phyloP scores from a whole-genome alignment of 2,888 invertebrate species.

The Ligdia adustata region DNA sequence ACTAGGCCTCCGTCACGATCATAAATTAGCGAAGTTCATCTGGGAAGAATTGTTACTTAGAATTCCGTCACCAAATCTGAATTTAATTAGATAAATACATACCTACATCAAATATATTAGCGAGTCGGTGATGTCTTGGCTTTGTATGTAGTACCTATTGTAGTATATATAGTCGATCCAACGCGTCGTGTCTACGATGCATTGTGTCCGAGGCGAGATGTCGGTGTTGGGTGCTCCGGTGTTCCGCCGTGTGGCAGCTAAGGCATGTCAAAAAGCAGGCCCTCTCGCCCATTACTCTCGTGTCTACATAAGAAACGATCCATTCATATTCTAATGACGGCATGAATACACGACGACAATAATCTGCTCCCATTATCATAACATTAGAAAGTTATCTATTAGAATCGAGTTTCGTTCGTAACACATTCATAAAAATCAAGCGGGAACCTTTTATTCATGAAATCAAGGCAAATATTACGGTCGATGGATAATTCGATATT shows the following conservation, averaged over 20 bases:
- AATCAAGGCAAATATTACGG: no score
- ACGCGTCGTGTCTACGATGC: background rate
- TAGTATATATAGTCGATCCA: background rate
- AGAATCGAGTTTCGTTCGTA: slow-evolving; percentile 1
- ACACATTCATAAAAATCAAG: background rate
- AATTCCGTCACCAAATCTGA: slow-evolving; percentile 8
- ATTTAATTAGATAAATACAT: background rate
- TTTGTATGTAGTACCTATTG: background rate
- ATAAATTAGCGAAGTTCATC: slow-evolving; percentile 14
- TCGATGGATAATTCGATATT: no score
- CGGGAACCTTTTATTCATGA: slow-evolving; percentile 1
- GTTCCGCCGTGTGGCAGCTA: no score
- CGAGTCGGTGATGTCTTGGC: background rate
- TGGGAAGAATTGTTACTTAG: slow-evolving; percentile 5
- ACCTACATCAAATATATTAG: no score
- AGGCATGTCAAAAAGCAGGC: no score
- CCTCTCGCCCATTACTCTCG: no score
- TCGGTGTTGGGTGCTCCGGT: background rate
- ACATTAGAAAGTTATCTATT: slow-evolving; percentile 13
- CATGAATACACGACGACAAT: background rate
- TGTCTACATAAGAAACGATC: slow-evolving; percentile 3
- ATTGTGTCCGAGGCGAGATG: slow-evolving; percentile 1
- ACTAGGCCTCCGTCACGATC: slow-evolving; percentile 2
- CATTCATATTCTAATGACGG: background rate
- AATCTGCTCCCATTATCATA: slow-evolving; percentile 7